A percentile compares a stretch with the other conserved stretches of the same genome.
Evolutionary conservation across 1,140 invertebrate genomes (phyloP).

Genomic region (Diabrotica undecimpunctata): DNA sequence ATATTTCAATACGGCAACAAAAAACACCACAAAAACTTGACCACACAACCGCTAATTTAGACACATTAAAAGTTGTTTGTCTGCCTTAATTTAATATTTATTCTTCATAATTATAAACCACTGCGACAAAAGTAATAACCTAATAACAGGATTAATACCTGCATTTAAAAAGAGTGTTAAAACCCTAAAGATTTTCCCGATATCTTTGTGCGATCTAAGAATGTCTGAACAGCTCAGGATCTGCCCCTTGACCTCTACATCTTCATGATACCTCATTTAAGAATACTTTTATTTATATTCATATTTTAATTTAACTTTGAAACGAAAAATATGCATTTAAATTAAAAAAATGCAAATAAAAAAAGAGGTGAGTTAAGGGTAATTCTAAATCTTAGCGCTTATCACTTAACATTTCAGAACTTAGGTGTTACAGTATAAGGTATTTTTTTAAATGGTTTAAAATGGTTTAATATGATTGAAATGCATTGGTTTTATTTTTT

Average conservation of each 20-base stretch:
- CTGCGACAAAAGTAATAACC: background rate
- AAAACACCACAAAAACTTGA: background rate
- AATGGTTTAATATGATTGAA: no score
- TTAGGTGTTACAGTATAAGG: no score
- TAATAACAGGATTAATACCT: background rate
- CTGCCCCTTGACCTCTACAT: background rate
- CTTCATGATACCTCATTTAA: no score
- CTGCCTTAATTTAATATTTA: background rate
- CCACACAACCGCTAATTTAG: conserved; percentile 1
- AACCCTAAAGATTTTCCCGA: background rate
- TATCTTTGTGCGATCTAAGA: background rate
- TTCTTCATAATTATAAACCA: background rate
- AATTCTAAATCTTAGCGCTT: no score
- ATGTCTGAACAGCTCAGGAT: background rate
- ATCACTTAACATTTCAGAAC: no score
- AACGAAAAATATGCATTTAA: no score
- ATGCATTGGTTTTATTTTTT: no score
- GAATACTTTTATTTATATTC: no score
- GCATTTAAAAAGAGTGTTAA: conserved; percentile 1
- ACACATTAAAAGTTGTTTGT: conserved; percentile 1
- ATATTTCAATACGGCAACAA: background rate
- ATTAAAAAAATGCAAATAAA: no score
- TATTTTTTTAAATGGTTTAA: no score
- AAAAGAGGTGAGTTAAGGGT: no score
- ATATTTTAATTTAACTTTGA: no score